Evolutionary conservation across 2,113 vertebrate species (phyloP).

Genomic region (Aspiorhynchus laticeps): DNA sequence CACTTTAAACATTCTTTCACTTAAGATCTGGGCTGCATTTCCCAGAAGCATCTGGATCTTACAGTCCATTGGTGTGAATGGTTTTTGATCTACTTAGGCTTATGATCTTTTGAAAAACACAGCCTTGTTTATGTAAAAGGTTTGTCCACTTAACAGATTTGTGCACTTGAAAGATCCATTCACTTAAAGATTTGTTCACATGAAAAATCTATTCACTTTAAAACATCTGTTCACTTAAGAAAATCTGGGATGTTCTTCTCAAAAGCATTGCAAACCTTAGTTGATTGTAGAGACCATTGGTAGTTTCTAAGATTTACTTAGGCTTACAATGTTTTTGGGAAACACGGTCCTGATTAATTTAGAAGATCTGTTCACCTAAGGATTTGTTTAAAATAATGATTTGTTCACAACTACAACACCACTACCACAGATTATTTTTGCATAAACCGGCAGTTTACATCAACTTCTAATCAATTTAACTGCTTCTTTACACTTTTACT

Average conservation of each 20-base stretch:
- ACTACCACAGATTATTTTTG: not conserved
- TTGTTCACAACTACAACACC: not conserved
- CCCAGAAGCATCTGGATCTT: not conserved
- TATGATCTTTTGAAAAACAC: not conserved
- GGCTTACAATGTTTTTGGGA: too few species aligned
- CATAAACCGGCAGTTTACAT: not conserved
- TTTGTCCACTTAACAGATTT: not conserved
- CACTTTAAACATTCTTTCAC: not conserved
- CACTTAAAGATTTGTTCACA: not conserved
- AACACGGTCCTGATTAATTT: too few species aligned
- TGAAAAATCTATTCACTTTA: too few species aligned
- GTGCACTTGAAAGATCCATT: not conserved
- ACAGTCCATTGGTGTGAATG: not conserved
- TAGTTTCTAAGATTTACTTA: too few species aligned
- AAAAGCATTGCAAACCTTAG: not conserved
- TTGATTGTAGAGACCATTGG: not conserved
- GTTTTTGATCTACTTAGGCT: not conserved
- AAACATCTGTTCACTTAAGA: too few species aligned
- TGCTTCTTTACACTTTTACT: not conserved
- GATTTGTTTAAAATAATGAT: not conserved
- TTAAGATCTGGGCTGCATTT: not conserved
- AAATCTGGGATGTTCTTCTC: too few species aligned
- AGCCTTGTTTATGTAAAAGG: not conserved
- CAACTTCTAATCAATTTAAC: not conserved
- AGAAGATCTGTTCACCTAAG: too few species aligned